These are phyloP conservation scores for Zingel zingel DNA, from an alignment of 2,113 vertebrate genomes.

Conservation along the genomic window DNA sequence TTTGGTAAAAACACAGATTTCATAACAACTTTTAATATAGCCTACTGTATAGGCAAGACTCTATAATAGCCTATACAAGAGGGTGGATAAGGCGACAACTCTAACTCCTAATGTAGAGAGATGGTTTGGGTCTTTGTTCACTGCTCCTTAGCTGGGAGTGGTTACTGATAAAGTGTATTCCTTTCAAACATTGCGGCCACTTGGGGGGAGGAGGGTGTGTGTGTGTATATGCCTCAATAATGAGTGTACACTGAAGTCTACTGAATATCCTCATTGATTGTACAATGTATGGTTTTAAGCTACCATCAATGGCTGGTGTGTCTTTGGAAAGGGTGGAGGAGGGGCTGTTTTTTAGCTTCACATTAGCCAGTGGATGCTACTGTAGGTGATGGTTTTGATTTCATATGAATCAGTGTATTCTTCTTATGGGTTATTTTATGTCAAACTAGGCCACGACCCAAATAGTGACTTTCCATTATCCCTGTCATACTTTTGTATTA, in stretches of 20 bases:
- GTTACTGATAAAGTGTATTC: constrained; percentile 44
- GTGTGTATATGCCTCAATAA: constrained; percentile 12
- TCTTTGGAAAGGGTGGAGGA: constrained; percentile 63
- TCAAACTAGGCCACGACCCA: neutral
- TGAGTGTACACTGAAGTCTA: constrained; percentile 14
- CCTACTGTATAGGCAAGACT: neutral
- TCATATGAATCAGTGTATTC: neutral
- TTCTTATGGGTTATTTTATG: neutral
- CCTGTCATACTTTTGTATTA: neutral
- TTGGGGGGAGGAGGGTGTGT: neutral
- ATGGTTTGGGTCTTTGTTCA: constrained; percentile 70
- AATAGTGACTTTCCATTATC: neutral
- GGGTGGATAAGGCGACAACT: neutral
- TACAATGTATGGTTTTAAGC: constrained; percentile 33
- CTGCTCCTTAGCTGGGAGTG: constrained; percentile 65
- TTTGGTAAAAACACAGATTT: constrained; percentile 13
- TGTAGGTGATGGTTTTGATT: constrained; percentile 40
- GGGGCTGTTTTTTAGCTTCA: constrained; percentile 45
- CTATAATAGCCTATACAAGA: neutral
- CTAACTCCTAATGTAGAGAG: constrained; percentile 11
- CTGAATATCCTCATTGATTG: constrained; percentile 63
- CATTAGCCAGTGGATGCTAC: constrained; percentile 30
- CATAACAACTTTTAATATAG: constrained; percentile 18
- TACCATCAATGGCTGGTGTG: constrained; percentile 28
- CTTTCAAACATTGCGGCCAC: constrained; percentile 48